These are phyloP conservation scores for Drepanosiphum platanoidis DNA, from an alignment of 2,888 invertebrate genomes.

Conservation along the genomic window DNA sequence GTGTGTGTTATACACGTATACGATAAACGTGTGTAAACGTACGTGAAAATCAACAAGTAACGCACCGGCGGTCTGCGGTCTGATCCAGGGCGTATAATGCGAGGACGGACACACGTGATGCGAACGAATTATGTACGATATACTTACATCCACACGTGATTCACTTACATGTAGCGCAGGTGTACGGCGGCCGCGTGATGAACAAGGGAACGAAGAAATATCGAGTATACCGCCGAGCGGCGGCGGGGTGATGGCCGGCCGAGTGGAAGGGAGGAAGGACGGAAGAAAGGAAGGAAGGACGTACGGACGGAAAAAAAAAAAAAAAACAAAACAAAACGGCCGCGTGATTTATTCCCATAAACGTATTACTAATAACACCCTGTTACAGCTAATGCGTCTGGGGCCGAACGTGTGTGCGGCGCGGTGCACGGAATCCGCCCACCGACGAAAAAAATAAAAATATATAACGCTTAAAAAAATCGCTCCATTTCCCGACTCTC, in stretches of 20 bases:
- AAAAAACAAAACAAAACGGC: neutral
- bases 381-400: neutral
- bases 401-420: neutral
- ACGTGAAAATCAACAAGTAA: slow-evolving; percentile 55
- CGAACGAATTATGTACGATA: neutral
- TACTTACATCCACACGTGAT: neutral
- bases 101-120: neutral
- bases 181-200: neutral
- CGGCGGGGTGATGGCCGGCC: neutral
- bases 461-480: neutral
- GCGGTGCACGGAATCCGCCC: neutral
- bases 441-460: neutral
- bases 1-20: neutral
- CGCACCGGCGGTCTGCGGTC: slow-evolving; percentile 46
- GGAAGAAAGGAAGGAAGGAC: neutral
- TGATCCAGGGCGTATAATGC: neutral
- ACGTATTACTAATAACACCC: slow-evolving; percentile 28
- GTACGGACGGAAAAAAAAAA: neutral
- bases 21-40: slow-evolving; percentile 3
- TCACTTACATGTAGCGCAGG: slow-evolving; percentile 5
- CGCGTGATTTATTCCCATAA: slow-evolving; percentile 13
- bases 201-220: neutral
- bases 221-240: no score
- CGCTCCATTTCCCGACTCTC: neutral
- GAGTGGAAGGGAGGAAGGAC: no score